Evolutionary conservation across 2,113 vertebrate genomes (phyloP).

Genomic region (Mustela nigripes): DNA sequence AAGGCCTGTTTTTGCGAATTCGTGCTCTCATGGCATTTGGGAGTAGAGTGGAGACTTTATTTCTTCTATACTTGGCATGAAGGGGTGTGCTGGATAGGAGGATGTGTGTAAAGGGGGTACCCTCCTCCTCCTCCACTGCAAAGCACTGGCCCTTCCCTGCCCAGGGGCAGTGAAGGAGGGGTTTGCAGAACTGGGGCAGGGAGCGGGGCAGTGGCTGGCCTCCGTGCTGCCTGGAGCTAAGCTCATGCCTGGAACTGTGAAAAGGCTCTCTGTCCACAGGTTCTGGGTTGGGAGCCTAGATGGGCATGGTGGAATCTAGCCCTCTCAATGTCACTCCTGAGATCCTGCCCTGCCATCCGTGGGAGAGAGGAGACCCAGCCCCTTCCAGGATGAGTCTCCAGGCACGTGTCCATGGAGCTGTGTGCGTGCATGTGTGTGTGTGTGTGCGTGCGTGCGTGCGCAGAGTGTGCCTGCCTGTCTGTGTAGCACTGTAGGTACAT

Average conservation of each 20-base stretch:
- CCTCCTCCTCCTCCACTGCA: neutral
- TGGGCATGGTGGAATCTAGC: neutral
- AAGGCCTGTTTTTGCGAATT: neutral
- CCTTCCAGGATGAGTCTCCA: neutral
- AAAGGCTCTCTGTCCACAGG: neutral
- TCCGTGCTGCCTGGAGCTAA: neutral
- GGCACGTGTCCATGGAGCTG: neutral
- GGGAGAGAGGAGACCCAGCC: neutral
- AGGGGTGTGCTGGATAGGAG: neutral
- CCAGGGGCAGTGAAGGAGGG: neutral
- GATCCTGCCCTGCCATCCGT: neutral
- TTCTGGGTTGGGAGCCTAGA: neutral
- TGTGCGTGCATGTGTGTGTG: neutral
- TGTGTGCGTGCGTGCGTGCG: too few species aligned
- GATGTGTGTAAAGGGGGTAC: neutral
- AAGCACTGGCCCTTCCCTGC: neutral
- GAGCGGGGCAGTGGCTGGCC: neutral
- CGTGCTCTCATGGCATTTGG: too few species aligned
- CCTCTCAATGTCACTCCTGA: constrained; percentile 37
- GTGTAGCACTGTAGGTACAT: neutral
- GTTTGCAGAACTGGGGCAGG: neutral
- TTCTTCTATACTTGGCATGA: neutral
- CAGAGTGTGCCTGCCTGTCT: rapidly evolving
- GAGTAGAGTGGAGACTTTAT: neutral
- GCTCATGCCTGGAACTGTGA: neutral